Conservation (phyloP, 2,113 vertebrate species). For the Mola mola region DNA sequence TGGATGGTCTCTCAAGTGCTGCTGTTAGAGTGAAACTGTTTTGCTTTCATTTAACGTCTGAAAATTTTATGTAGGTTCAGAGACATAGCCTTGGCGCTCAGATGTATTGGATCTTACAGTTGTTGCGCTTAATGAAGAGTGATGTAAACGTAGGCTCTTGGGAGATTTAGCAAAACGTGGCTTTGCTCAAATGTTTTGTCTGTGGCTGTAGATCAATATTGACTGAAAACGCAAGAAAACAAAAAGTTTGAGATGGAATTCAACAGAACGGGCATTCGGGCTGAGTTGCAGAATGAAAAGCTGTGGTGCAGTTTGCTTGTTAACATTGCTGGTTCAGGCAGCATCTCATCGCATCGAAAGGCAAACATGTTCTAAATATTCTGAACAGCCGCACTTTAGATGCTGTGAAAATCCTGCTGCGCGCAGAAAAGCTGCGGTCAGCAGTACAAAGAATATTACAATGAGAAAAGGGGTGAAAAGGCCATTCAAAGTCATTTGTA, state of each 20-base stretch:
- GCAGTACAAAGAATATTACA: background rate
- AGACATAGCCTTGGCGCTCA: constrained; percentile 14
- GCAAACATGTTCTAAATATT: background rate
- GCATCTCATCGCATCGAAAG: background rate
- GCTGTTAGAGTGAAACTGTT: constrained; percentile 46
- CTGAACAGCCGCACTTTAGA: background rate
- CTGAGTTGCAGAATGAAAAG: background rate
- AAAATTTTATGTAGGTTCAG: constrained; percentile 48
- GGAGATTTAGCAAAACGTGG: constrained; percentile 26
- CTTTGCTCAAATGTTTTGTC: constrained; percentile 15
- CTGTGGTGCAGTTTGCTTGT: background rate
- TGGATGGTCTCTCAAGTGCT: constrained; percentile 23
- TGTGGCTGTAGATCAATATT: constrained; percentile 5
- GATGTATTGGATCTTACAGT: constrained; percentile 11
- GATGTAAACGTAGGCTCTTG: constrained; percentile 12
- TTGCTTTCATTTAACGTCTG: constrained; percentile 47
- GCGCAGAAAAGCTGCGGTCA: background rate
- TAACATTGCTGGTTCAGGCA: background rate
- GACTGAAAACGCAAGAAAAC: background rate
- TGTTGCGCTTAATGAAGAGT: constrained; percentile 35
- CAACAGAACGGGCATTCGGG: background rate
- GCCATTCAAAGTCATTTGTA: too few relatives aligned
- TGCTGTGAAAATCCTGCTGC: too few relatives aligned
- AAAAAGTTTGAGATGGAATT: background rate
- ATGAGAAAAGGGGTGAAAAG: too few relatives aligned